Conservation (phyloP, 2,797 vertebrate genomes). For the Clarias pachynema region DNA sequence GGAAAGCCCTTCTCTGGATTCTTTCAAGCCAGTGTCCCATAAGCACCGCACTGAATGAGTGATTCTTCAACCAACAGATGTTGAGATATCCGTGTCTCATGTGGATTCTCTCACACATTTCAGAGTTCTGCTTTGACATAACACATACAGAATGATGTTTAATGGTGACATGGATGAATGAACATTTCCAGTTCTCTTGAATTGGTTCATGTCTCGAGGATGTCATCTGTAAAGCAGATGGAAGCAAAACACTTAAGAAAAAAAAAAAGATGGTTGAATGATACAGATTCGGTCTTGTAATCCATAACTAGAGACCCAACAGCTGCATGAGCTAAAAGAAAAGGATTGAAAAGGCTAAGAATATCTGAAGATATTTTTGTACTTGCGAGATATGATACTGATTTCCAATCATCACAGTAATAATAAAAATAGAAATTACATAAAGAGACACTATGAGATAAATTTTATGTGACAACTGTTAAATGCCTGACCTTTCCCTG, state of each 20-base stretch:
- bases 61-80: slow-evolving; percentile 7
- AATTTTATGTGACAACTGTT: not conserved
- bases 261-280: slow-evolving; percentile 28
- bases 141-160: slow-evolving; percentile 28
- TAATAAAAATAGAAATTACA: not conserved
- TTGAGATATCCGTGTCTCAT: slow-evolving; percentile 10
- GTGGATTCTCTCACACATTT: slow-evolving; percentile 13
- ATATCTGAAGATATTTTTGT: not conserved
- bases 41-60: not conserved
- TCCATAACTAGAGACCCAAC: not conserved
- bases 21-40: not conserved
- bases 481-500: not conserved
- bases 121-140: slow-evolving; percentile 13
- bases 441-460: not conserved
- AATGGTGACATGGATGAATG: slow-evolving; percentile 39
- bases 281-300: not conserved
- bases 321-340: not conserved
- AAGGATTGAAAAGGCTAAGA: not conserved
- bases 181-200: slow-evolving; percentile 47
- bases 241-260: slow-evolving; percentile 55
- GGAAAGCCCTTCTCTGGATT: slow-evolving; percentile 1
- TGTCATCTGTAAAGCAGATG: slow-evolving; percentile 68
- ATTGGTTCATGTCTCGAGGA: slow-evolving; percentile 48
- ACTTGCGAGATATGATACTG: not conserved
- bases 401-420: not conserved